Conservation (phyloP, 2,113 vertebrate species). For the Crypturellus undulatus region DNA sequence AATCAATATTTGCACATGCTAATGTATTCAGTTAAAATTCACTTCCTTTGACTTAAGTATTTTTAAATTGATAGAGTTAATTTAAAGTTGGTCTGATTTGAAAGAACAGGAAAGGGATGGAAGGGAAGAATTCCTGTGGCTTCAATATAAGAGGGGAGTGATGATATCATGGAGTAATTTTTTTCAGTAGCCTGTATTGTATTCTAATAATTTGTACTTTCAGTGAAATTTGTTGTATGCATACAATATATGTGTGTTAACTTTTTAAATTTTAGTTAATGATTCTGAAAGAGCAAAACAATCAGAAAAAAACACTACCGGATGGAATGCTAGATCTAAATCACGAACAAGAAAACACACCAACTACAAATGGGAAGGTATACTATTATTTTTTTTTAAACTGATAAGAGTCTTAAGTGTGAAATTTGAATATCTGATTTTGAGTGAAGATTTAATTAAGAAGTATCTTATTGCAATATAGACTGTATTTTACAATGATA, state of each 20-base stretch:
- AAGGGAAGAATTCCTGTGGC: neutral
- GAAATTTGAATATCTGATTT: neutral
- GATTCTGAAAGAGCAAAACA: conserved; percentile 92
- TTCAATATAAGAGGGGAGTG: neutral
- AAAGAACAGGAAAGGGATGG: neutral
- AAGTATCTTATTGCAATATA: neutral
- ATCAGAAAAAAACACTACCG: conserved; percentile 86
- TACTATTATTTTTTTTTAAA: neutral
- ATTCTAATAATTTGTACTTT: neutral
- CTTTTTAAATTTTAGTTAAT: conserved; percentile 80
- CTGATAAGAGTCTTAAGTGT: neutral
- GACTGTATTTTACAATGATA: neutral
- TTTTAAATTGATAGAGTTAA: neutral
- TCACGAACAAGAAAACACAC: conserved; percentile 85
- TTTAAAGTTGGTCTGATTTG: neutral
- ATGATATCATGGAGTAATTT: neutral
- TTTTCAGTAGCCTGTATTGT: neutral
- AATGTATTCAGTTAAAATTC: neutral
- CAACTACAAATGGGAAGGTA: conserved; percentile 93
- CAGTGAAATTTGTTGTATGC: conserved; percentile 20
- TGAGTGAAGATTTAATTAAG: neutral
- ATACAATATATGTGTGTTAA: neutral
- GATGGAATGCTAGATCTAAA: conserved; percentile 87
- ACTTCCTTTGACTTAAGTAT: neutral
- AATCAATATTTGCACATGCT: neutral